Evolutionary conservation across 1,140 invertebrate species (phyloP), one percentile per base, ranked within the genome.

Genomic region (Hydropsyche tenuis): DNA sequence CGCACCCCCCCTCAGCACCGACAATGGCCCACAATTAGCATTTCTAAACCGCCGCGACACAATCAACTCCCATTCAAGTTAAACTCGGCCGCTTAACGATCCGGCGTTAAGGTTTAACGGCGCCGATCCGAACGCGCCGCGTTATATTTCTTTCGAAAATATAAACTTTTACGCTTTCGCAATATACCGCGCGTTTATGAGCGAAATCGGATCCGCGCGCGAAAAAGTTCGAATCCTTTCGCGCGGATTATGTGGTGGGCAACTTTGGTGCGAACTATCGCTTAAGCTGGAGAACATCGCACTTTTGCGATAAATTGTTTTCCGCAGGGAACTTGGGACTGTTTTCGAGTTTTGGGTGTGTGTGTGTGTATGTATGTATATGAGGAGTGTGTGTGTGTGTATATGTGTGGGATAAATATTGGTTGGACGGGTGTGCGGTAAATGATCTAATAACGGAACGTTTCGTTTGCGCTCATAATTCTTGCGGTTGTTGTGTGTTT

Each of bases 181-280:
- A n/a, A 37, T 37, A 37, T 37, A 4, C 30, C 3, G 3, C 30
- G 30, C 30, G 30, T 37, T 37, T 37, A 37, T 37, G 30, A 37
- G 12, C 22, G 25, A 60, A 60, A 60, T 60, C 12, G 56, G 23
- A 60, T 60, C 22, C 22, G 56, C 7, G 14, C 22, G 56, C 22
- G 56, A 60, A 25, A 60, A 60, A 60, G 56, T 60, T 60, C 22
- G 18, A 60, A 60, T 60, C 56, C 56, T 60, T 60, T 25, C 22
- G 23, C 56, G 56, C 56, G 23, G 56, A 60, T 60, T 60, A 60
- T 25, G 23, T 22, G 56, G 20, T 60, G 12, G 9, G 23, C 18
- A 60, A 60, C 56, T 60, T 60, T 3, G 30, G 30, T 4, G 7
- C 20, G 11, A 60, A 60, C 56, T 60, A 60, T 60, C 20, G 56